Base-by-base conservation (phyloP, 2,888 invertebrate species). In the Cephonodes hylas region DNA sequence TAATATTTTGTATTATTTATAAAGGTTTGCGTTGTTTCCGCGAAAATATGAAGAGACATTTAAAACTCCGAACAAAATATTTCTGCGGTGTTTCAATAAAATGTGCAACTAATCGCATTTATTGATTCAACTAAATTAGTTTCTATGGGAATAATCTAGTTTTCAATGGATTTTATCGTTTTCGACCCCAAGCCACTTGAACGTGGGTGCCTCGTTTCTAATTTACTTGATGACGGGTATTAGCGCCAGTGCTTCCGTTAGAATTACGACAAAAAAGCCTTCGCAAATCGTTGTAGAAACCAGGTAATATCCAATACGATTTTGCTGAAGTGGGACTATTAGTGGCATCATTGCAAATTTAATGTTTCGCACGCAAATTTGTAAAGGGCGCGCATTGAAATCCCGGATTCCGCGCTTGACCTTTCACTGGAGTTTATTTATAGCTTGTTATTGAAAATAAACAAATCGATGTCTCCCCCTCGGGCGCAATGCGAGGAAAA, bases 201-300 rank as follows among this genome's bases (percentile, higher is more conserved):
- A 74, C 68, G 74, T 69, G 68, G 68, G 76, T 72, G 72, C 67
- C 67, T 74, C 66, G 46, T 70, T 73, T 66, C 58, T 68, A 70
- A 67, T 72, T 73, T 71, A 64, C 77, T 91, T 88, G 81, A 93
- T 93, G 93, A 93, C 91, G 80, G 93, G 93, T 71, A 83, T 93
- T 70, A 85, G 78, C 70, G 93, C 91, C 68, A 90, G 84, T 80
- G 93, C 93, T 72, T 85, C 89, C 64, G 86, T 93, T 73, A 85
- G 85, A 79, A 89, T 93, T 73, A 83, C 80, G 61, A 88, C 87
- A 15, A 88, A 84, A 79, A 89, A 80, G 66, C 79, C 80, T 69
- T 70, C 75, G 63, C 76, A 81, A 66, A 66, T 72, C 42, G 72
- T 75, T 45, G 71, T 72, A 65, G 76, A 80, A 63, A 64, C 66